Conservation (phyloP, 2,113 vertebrate species). For the Mastomys natalensis region DNA sequence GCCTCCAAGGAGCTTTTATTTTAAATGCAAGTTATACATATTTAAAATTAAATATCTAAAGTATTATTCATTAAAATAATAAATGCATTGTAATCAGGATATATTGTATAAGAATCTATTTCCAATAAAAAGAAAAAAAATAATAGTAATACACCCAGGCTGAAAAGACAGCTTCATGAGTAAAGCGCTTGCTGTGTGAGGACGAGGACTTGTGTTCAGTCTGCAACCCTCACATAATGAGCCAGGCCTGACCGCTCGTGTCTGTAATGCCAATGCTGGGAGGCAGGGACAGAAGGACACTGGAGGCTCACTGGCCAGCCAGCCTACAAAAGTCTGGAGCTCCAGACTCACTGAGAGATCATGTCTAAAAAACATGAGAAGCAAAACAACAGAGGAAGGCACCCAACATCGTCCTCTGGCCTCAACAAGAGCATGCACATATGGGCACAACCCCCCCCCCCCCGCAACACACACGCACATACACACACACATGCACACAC, state of each 20-base stretch:
- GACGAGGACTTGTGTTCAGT: neutral
- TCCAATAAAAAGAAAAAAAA: neutral
- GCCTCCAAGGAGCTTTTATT: neutral
- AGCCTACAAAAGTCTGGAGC: neutral
- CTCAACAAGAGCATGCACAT: neutral
- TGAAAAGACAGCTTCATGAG: neutral
- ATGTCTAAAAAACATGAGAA: neutral
- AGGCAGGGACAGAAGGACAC: neutral
- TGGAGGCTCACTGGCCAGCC: neutral
- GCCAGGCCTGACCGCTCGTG: neutral
- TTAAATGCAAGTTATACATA: neutral
- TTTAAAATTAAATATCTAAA: neutral
- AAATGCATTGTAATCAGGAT: neutral
- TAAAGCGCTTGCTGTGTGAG: neutral
- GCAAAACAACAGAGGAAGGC: neutral
- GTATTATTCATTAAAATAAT: conserved; percentile 38
- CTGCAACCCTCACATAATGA: neutral
- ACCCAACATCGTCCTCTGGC: neutral
- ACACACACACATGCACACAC: neutral
- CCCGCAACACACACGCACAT: no score
- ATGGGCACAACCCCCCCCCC: neutral
- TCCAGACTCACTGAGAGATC: neutral
- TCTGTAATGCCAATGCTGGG: neutral
- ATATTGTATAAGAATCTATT: neutral
- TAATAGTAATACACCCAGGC: neutral